phyloP scores from a whole-genome alignment of 2,113 vertebrate genomes.

The human region GRCh38 chr6:113128001-113128500 shows the following conservation, averaged over 20 bases:
- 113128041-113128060: background rate
- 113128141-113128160: background rate
- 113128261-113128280: background rate
- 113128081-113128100: background rate
- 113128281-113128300: background rate
- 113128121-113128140: background rate
- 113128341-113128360: background rate
- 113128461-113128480: background rate
- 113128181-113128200: background rate
- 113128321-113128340: background rate
- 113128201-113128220: background rate
- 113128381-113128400: background rate
- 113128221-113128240: background rate
- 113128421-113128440: background rate
- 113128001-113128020: background rate
- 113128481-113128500: background rate
- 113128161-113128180: background rate
- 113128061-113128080: background rate
- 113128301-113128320: background rate
- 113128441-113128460: background rate
- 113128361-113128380: background rate
- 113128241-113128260: background rate
- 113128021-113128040: background rate
- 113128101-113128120: background rate
- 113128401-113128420: background rate